These are phyloP conservation scores for Leguminivora glycinivorella DNA, from an alignment of 1,140 invertebrate species.

Conservation along the genomic window DNA sequence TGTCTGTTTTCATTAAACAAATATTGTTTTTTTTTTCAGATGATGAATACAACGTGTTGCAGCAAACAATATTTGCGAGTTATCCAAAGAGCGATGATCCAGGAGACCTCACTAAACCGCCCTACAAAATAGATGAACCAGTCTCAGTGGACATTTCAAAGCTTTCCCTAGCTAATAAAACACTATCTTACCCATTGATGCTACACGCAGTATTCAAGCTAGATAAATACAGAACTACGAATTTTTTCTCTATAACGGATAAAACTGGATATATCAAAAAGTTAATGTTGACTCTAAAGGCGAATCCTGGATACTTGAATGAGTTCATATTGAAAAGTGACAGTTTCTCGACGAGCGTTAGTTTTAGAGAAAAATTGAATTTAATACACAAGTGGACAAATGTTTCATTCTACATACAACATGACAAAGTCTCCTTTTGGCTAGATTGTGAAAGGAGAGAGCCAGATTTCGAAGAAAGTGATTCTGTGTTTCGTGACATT, in stretches of 20 bases:
- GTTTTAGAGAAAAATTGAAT: not conserved
- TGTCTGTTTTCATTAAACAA: not conserved
- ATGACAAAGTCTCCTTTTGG: conserved; percentile 24
- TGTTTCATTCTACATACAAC: conserved; percentile 30
- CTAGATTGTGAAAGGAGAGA: conserved; percentile 16
- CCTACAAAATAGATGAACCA: conserved; percentile 4
- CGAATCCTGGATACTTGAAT: not conserved
- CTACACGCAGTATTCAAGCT: conserved; percentile 30
- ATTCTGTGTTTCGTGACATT: not conserved
- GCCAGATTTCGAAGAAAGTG: not conserved
- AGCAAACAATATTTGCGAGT: not conserved
- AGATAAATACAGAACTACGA: not conserved
- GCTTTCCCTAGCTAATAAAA: not conserved
- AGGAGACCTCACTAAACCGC: not conserved
- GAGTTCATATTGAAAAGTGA: not conserved
- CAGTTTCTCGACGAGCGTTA: not conserved
- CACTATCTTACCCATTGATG: conserved; percentile 28
- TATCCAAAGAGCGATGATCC: not conserved
- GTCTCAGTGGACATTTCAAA: not conserved
- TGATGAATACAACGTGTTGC: conserved; percentile 9
- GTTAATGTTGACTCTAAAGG: not conserved
- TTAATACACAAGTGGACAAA: conserved; percentile 8
- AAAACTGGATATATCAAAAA: not conserved
- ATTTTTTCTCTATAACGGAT: conserved; percentile 34
- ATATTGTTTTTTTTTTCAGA: not conserved